A percentile compares a stretch with the other conserved stretches of the same genome.
These are phyloP conservation scores for Polypterus bichir DNA, from an alignment of 2,113 vertebrate species.

Conservation along the genomic window DNA sequence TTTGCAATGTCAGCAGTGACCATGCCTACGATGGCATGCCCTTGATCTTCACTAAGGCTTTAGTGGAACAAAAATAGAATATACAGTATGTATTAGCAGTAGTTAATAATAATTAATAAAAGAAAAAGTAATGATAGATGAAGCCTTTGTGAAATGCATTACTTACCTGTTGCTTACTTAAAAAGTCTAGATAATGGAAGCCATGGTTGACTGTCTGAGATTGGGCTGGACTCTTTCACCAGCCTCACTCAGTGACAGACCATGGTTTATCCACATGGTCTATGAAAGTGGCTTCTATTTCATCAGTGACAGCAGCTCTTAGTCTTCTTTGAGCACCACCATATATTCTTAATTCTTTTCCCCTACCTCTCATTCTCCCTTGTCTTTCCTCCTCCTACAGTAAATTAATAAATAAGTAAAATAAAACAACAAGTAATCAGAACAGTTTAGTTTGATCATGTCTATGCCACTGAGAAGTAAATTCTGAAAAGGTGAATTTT, in stretches of 20 bases:
- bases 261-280: slow-evolving; percentile 19
- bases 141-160: slow-evolving; percentile 12
- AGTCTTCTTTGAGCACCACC: slow-evolving; percentile 6
- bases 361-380: slow-evolving; percentile 3
- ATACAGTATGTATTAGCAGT: no score
- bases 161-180: slow-evolving; percentile 18
- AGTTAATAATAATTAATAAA: background rate
- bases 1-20: slow-evolving; percentile 11
- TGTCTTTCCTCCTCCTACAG: no score
- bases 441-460: no score
- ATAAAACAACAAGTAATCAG: no score
- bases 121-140: background rate
- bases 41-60: background rate
- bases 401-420: no score
- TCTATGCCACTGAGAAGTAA: no score
- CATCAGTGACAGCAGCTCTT: slow-evolving; percentile 15
- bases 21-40: slow-evolving; percentile 7
- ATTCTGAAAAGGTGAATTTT: no score
- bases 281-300: slow-evolving; percentile 16
- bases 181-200: slow-evolving; percentile 15
- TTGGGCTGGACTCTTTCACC: slow-evolving; percentile 12
- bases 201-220: slow-evolving; percentile 15
- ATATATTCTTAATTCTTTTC: background rate
- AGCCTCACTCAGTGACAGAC: slow-evolving; percentile 13
- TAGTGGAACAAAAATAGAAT: no score